Conservation (phyloP, 2,797 vertebrate genomes). For the Tenualosa ilisha region DNA sequence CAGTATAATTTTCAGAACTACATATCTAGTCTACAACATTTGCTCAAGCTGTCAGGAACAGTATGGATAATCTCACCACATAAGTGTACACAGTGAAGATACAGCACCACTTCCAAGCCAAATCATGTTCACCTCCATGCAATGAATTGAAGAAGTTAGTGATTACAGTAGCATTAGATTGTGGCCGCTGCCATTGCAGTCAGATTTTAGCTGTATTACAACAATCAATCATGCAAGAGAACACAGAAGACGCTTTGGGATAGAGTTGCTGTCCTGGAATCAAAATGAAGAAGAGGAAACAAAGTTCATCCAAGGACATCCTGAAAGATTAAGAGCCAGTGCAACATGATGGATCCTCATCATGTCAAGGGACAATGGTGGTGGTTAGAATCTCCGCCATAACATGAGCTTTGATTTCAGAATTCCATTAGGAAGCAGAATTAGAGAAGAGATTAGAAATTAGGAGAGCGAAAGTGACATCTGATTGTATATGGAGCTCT, state of each 20-base stretch:
- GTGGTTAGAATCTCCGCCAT: background rate
- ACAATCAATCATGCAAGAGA: background rate
- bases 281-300: background rate
- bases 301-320: background rate
- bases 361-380: background rate
- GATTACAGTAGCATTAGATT: background rate
- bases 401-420: background rate
- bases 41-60: background rate
- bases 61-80: background rate
- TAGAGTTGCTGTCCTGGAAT: background rate
- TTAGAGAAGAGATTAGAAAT: background rate
- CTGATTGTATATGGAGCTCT: background rate
- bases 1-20: background rate
- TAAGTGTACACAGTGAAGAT: background rate
- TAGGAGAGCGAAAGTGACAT: background rate
- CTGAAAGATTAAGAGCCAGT: background rate
- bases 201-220: no score
- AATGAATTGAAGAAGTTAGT: background rate
- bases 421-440: background rate
- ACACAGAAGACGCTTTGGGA: background rate
- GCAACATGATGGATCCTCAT: background rate
- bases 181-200: no score
- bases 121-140: background rate
- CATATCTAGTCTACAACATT: background rate
- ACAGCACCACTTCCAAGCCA: background rate